These are phyloP conservation scores for Bembecia ichneumoniformis DNA, from an alignment of 2,888 invertebrate species.

Conservation along the genomic window DNA sequence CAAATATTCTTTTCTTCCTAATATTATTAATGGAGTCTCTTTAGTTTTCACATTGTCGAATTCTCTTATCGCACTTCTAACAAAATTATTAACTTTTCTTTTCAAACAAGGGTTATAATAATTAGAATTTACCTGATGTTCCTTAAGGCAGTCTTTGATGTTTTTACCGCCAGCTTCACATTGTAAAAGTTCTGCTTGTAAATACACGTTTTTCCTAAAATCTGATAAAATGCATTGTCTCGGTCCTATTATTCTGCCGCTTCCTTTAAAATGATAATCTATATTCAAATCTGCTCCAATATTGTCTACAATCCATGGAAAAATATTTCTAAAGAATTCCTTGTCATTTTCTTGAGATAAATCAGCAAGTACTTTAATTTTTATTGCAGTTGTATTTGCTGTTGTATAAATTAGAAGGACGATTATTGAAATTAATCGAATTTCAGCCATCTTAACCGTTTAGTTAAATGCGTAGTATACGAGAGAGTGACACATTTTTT, in stretches of 20 bases:
- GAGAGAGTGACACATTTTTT: too few species aligned
- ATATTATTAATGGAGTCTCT: slow-evolving; percentile 4
- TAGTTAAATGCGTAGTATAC: too few species aligned
- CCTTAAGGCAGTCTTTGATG: slow-evolving; percentile 8
- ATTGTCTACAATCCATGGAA: slow-evolving; percentile 25
- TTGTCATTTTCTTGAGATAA: slow-evolving; percentile 17
- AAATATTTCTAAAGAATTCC: slow-evolving; percentile 18
- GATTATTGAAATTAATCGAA: too few species aligned
- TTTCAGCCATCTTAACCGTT: too few species aligned
- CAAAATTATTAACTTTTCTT: slow-evolving; percentile 7
- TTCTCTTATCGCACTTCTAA: slow-evolving; percentile 8
- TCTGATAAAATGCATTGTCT: slow-evolving; percentile 18
- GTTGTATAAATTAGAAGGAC: too few species aligned
- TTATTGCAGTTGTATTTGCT: neutral
- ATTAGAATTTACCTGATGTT: slow-evolving; percentile 8
- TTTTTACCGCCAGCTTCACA: slow-evolving; percentile 10
- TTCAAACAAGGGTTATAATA: slow-evolving; percentile 11
- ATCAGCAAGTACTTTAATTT: slow-evolving; percentile 16
- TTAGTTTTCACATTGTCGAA: slow-evolving; percentile 3
- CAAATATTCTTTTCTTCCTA: slow-evolving; percentile 1
- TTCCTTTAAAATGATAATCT: slow-evolving; percentile 18
- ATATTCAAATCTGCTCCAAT: slow-evolving; percentile 17
- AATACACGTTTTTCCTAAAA: slow-evolving; percentile 6
- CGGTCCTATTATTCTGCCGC: slow-evolving; percentile 12
- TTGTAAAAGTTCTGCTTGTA: slow-evolving; percentile 13